Evolutionary conservation across 2,888 invertebrate species (phyloP), one percentile per base, ranked within the genome.

Genomic region (Orgyia antiqua): DNA sequence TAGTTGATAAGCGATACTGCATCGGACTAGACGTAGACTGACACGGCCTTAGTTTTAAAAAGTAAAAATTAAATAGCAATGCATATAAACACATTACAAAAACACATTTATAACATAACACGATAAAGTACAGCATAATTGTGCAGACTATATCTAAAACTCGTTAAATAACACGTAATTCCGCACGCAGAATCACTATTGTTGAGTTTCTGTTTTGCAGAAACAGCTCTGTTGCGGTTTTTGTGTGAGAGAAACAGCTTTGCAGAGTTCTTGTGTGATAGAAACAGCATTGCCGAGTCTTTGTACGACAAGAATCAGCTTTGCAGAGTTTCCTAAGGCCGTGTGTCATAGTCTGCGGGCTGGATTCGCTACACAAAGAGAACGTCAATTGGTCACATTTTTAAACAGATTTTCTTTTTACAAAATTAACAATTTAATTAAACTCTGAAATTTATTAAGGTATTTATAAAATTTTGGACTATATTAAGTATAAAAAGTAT

Each of bases 261-360:
- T n/a, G n/a, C n/a, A n/a, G n/a, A n/a, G n/a, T n/a, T n/a, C 6
- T 4, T 15, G 6, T 15, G 6, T 6, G 5, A 20, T 24, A n/a
- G 29, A 33, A 25, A 27, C 21, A 13, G 27, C 21, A 10, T 18
- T 29, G 30, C 33, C 34, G 26, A 23, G 30, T n/a, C n/a, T 15
- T 4, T 15, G 6, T 15, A 15, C 15, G 5, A 20, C 27, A 9
- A n/a, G 29, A 33, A 25, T 30, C 21, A 13, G 27, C 21, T 11
- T 18, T 29, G 30, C 33, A 34, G 26, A 23, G 30, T n/a, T 40
- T 39, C 59, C 61, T 62, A 62, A 60, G 67, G 73, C 74, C 76
- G 61, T 62, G 48, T 73, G 77, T 77, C 78, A 78, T 78, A 64
- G 50, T 69, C 75, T 78, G 79, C 78, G 77, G 73, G 75, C 42